Base-by-base conservation (phyloP, 1,140 invertebrate species). In the Caerostris extrusa region DNA sequence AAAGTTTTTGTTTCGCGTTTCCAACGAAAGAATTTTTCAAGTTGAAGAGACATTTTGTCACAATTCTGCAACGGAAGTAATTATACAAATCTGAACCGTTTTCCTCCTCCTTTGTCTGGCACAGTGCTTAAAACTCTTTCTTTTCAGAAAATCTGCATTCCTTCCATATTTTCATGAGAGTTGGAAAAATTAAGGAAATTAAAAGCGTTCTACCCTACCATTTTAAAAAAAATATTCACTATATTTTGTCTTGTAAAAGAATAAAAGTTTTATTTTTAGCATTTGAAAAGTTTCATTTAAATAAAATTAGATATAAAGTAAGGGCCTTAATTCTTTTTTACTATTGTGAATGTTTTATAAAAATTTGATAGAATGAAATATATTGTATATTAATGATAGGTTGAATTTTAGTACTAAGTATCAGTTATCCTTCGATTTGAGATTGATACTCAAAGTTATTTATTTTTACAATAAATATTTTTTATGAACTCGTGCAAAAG, bases 1-100 rank as follows among this genome's bases (percentile, higher is more conserved):
- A n/a, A 83, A n/a, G n/a, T n/a, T 83, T 83, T n/a, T 55, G 82
- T 83, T 83, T 83, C n/a, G 12, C 82, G 7, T 14, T 17, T 83
- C 14, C 14, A 17, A 55, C 34, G 71, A 56, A 19, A 83, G 82
- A 58, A 83, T 56, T 56, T n/a, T 83, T 17, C 12, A 14, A 19
- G 53, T 53, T 17, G 55, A 58, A 56, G 53, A 57, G 82, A 83
- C 82, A 7, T 58, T 58, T 83, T 58, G 82, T 83, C 82, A 83
- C 53, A 83, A 57, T 19, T 83, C 56, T 83, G 55, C 17, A 19
- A n/a, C 56, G 82, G 56, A 83, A 57, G 56, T 83, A 83, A 83
- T 83, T 83, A 83, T 57, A 83, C 55, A 57, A 83, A 83, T 83
- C 82, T 83, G 0, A 56, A 56, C 56, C 82, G 82, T 57, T 57